Conservation (phyloP, 1,140 invertebrate species). For the Prorops nasuta region DNA sequence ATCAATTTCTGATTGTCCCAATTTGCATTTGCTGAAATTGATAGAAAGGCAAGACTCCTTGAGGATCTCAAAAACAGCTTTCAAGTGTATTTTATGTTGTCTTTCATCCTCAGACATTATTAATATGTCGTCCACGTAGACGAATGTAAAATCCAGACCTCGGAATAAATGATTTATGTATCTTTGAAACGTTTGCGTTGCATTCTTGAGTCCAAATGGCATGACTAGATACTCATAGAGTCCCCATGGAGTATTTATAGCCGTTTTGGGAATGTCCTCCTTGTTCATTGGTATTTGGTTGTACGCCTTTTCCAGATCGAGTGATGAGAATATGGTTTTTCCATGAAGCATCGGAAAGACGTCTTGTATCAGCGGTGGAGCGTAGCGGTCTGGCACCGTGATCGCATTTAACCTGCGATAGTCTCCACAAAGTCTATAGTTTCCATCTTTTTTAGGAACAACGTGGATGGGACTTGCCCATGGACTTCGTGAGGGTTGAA, state of each 20-base stretch:
- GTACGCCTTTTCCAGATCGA: constrained; percentile 53
- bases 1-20: constrained; percentile 13
- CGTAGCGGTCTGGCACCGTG: constrained; percentile 46
- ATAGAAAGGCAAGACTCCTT: constrained; percentile 19
- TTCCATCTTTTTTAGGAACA: constrained; percentile 24
- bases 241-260: constrained; percentile 50
- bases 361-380: constrained; percentile 39
- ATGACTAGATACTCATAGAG: too few relatives aligned
- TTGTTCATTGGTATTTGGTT: constrained; percentile 45
- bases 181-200: too few relatives aligned
- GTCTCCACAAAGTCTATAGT: constrained; percentile 24
- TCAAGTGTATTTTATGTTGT: constrained; percentile 16
- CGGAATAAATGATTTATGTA: constrained; percentile 35
- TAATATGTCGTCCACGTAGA: too few relatives aligned
- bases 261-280: constrained; percentile 45
- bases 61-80: constrained; percentile 15
- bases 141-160: too few relatives aligned
- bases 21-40: constrained; percentile 33
- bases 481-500: too few relatives aligned
- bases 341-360: constrained; percentile 48
- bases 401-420: constrained; percentile 29
- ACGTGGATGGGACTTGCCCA: constrained; percentile 8
- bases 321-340: constrained; percentile 54
- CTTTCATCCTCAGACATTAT: too few relatives aligned
- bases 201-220: too few relatives aligned